phyloP scores from a whole-genome alignment of 2,888 invertebrate species.

The Monoplex corrugatus region DNA sequence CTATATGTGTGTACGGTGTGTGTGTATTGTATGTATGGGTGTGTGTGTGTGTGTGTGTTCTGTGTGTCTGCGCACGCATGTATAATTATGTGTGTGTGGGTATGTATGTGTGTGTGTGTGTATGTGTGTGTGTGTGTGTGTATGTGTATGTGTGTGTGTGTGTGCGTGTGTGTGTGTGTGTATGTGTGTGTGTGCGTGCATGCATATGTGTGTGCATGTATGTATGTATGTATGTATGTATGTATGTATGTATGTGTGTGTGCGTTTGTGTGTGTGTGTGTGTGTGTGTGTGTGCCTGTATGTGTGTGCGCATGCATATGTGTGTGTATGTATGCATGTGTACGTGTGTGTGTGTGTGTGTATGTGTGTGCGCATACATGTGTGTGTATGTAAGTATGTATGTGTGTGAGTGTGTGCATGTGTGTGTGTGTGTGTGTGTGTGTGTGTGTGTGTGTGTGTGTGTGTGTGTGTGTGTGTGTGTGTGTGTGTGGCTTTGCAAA shows the following conservation, averaged over 20 bases:
- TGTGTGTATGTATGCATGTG: conserved; percentile 15
- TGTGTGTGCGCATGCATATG: neutral
- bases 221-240: neutral
- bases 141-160: neutral
- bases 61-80: neutral
- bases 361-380: neutral
- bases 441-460: neutral
- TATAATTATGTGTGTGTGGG: neutral
- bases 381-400: neutral
- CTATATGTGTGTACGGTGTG: neutral
- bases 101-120: neutral
- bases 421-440: conserved; percentile 16
- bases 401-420: neutral
- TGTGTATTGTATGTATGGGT: neutral
- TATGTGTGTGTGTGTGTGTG: neutral
- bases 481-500: neutral
- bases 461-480: neutral
- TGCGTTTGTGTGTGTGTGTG: conserved; percentile 5
- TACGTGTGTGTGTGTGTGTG: neutral
- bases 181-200: neutral
- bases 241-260: conserved; percentile 31
- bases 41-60: neutral
- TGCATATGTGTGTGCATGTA: neutral
- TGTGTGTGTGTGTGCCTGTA: neutral
- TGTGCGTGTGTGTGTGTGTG: neutral